A percentile compares a stretch with the other conserved stretches of the same genome.
Evolutionary conservation across 2,888 invertebrate genomes (phyloP).

Genomic region (Merodon equestris): DNA sequence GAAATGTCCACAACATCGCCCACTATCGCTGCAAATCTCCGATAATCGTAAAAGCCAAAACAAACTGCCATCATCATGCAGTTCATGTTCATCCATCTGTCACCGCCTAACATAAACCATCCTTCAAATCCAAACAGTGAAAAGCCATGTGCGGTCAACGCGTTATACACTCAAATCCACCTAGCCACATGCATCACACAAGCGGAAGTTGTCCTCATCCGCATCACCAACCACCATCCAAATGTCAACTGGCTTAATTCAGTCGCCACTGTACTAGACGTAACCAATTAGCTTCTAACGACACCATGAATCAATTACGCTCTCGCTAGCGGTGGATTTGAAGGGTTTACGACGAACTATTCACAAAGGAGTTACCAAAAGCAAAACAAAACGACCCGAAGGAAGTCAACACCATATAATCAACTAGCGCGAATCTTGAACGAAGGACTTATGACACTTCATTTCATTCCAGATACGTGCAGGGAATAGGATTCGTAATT

Average conservation of each 20-base stretch:
- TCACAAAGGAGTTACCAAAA: too few relatives aligned
- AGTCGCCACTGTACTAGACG: slow-evolving; percentile 12
- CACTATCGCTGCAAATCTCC: too few relatives aligned
- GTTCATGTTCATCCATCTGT: neutral
- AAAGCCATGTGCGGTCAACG: slow-evolving; percentile 40
- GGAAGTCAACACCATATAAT: slow-evolving; percentile 8
- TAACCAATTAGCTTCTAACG: slow-evolving; percentile 62
- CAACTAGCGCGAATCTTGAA: slow-evolving; percentile 17
- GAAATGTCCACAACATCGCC: too few relatives aligned
- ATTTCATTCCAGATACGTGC: slow-evolving; percentile 57
- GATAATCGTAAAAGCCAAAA: too few relatives aligned
- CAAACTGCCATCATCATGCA: neutral
- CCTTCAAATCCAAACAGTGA: slow-evolving; percentile 44
- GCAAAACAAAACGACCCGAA: too few relatives aligned
- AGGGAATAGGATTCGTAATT: slow-evolving; percentile 57
- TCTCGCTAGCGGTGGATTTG: slow-evolving; percentile 51
- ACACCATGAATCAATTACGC: slow-evolving; percentile 65
- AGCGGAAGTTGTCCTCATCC: slow-evolving; percentile 52
- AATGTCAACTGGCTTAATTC: slow-evolving; percentile 50
- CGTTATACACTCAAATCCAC: slow-evolving; percentile 11
- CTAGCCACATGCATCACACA: slow-evolving; percentile 37
- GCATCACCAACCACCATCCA: slow-evolving; percentile 2
- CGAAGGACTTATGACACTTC: slow-evolving; percentile 65
- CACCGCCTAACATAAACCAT: neutral
- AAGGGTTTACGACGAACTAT: slow-evolving; percentile 22